Base-by-base conservation (phyloP, 64 coral and sea anemone species). In the Cladopsammia gracilis region DNA sequence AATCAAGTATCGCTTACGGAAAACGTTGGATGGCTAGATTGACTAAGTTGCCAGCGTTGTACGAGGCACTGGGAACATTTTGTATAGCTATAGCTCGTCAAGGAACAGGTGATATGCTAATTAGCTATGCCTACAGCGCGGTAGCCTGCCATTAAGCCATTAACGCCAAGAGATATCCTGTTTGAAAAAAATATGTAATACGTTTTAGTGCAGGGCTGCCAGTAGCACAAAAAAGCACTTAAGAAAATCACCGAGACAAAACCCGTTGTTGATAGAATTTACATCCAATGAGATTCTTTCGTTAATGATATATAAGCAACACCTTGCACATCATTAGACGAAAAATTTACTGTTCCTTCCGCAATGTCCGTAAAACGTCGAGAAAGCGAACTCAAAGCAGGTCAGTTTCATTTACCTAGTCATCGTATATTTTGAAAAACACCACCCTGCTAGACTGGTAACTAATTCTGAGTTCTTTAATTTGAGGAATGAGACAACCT, bases 201-300 rank as follows among this genome's bases (percentile, higher is more conserved):
- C 12, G 43, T 68, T 84, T 48, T 60, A 84, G 61, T 24, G 20
- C 57, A 64, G 45, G 6, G 16, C 18, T 49, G 61, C 54, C 60
- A 66, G 14, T 23, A 62, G 34, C 60, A 83, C 80, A 67, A 84
- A 49, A n/a, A 46, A 44, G 62, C 80, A 67, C 80, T 84, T 84
- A 66, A 67, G 43, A n/a, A 48, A 82, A 84, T 48, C 2, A 8
- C 10, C 8, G 43, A 84, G 1, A 66, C n/a, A 47, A 62, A 49
- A 49, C 16, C 5, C 3, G 9, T 24, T 84, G 60, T 66, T 84
- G 45, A 84, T 22, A 66, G 47, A 84, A 84, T 50, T 68, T 48
- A 46, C 62, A 13, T 45, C 80, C 80, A 84, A 84, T 84, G 2
- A 50, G 62, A 48, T 50, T 1, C 2, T 8, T 10, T 14, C 45